Conservation (phyloP, 2,113 vertebrate species). For the Himantopus leucocephalus region DNA sequence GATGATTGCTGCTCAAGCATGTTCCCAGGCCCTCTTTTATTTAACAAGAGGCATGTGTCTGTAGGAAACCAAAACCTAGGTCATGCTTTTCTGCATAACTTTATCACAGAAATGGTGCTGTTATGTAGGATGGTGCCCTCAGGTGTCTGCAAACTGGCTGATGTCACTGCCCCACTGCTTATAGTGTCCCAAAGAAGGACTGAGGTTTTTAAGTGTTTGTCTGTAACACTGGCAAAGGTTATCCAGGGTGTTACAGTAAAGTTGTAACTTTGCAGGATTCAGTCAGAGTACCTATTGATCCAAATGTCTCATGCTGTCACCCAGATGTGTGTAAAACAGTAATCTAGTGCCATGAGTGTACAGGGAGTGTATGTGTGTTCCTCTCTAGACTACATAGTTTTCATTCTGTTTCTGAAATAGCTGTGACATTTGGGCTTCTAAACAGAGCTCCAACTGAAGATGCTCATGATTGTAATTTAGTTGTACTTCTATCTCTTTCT, state of each 20-base stretch:
- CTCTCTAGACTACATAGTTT: not conserved
- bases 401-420: constrained; percentile 18
- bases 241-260: not conserved
- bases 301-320: not conserved
- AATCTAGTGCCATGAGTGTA: not conserved
- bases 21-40: not conserved
- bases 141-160: not conserved
- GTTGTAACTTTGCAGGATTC: not conserved
- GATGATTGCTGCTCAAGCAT: not conserved
- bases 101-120: not conserved
- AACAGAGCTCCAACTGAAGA: not conserved
- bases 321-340: not conserved
- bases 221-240: not conserved
- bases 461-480: not conserved
- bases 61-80: not conserved
- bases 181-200: not conserved
- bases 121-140: not conserved
- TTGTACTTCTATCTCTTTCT: not conserved
- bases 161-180: not conserved
- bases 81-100: not conserved
- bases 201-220: not conserved
- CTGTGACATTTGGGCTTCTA: constrained; percentile 3
- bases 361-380: not conserved
- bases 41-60: not conserved
- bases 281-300: not conserved